Evolutionary conservation across 2,888 invertebrate species (phyloP), one percentile per base, ranked within the genome.

Genomic region (Drosophila affinis): DNA sequence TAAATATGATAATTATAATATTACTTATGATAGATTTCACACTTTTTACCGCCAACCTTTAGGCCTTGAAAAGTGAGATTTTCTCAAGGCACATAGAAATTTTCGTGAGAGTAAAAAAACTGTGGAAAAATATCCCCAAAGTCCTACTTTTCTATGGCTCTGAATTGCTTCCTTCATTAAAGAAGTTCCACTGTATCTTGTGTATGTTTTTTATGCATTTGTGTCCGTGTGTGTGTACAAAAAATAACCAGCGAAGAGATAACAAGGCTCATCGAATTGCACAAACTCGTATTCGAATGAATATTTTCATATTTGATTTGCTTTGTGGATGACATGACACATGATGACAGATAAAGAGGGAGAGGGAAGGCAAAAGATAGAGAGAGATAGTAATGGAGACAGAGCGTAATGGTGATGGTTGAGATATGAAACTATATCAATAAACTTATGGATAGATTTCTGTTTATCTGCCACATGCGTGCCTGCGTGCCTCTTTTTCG

Each of bases 381-480:
- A 27, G n/a, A n/a, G 34, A 34, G 12, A 24, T n/a, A 56, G 45
- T 57, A 39, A 18, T 62, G 59, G 45, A 29, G 55, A 24, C 9
- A 47, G 3, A 14, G 55, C 39, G 6, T 39, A 39, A 39, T 39
- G 14, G 39, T 47, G 7, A 39, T 39, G 39, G 39, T 47, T 18
- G 17, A 14, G 10, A 45, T 14, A 29, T 39, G 46, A 58, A 47
- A 68, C 57, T 57, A 48, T 71, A 71, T 62, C 70, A 70, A 71
- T 70, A 71, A 71, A 62, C 57, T 49, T 52, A n/a, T 39, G 57
- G 69, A 77, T 29, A 29, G 29, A 29, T 29, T 24, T 77, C 72
- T 64, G 56, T 62, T 68, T 68, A 72, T 68, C 62, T 53, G 57
- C 12, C 14, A n/a, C 51, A 29, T n/a, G 51, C 14, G n/a, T 51